phyloP scores from a whole-genome alignment of 2,797 vertebrate genomes.

The Mormyrops boulengeri region DNA sequence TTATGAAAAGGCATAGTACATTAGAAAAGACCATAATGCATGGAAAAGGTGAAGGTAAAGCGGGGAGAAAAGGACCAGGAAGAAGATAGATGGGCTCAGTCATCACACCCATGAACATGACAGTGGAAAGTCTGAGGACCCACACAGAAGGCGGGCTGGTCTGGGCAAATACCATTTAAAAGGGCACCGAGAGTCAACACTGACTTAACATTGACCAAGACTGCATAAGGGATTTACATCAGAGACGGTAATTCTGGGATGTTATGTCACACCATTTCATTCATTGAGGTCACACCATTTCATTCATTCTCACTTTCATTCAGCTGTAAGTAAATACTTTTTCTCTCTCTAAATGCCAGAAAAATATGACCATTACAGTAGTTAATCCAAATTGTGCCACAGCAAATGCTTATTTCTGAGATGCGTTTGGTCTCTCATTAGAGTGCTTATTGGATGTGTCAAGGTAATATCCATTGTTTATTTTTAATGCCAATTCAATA shows the following conservation, averaged over 20 bases:
- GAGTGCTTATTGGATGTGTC: background rate
- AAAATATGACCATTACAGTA: conserved; percentile 24
- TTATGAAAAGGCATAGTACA: background rate
- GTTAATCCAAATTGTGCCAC: conserved; percentile 1
- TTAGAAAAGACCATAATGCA: background rate
- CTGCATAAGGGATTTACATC: background rate
- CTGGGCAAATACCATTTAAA: background rate
- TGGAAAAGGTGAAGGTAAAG: background rate
- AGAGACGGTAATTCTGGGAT: background rate
- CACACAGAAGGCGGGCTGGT: background rate
- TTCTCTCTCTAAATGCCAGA: background rate
- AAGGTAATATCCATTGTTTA: conserved; percentile 16
- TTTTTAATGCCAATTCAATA: background rate
- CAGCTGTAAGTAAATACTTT: conserved; percentile 17
- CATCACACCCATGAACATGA: background rate
- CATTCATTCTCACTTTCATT: background rate
- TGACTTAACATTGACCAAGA: background rate
- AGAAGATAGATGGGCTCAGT: background rate
- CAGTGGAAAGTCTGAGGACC: background rate
- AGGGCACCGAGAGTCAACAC: background rate
- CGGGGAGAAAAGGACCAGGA: background rate
- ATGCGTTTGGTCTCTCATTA: background rate
- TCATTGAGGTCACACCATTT: background rate
- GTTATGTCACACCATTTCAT: background rate
- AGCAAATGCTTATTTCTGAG: conserved; percentile 10